Evolutionary conservation across 2,113 vertebrate species (phyloP).

Genomic region (Crotalus viridis): DNA sequence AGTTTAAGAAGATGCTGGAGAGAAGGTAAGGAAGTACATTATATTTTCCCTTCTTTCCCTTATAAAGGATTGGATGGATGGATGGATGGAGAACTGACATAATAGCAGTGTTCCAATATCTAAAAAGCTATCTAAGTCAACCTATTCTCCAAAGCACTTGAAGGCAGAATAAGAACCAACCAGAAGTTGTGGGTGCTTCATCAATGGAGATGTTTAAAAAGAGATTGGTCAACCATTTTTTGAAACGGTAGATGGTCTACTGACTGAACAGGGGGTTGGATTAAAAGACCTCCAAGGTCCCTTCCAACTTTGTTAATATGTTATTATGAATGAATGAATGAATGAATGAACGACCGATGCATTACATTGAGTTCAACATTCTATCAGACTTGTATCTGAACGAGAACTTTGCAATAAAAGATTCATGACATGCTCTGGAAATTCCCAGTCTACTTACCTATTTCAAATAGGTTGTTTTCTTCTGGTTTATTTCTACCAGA

Average conservation of each 20-base stretch:
- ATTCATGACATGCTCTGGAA: neutral
- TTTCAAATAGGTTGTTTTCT: neutral
- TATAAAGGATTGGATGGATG: neutral
- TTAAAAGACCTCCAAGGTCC: neutral
- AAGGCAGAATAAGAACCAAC: too few species aligned
- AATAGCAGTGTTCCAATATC: too few species aligned
- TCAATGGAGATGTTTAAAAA: too few species aligned
- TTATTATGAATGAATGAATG: neutral
- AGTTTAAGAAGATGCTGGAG: conserved; percentile 68
- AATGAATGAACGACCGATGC: too few species aligned
- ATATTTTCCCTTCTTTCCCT: neutral
- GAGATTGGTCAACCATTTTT: too few species aligned
- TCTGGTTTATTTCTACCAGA: neutral
- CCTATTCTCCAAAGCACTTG: too few species aligned
- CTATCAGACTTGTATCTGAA: neutral
- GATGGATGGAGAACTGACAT: neutral
- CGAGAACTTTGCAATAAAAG: neutral
- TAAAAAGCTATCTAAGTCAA: too few species aligned
- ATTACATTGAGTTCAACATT: neutral
- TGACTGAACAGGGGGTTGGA: neutral
- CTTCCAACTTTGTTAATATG: neutral
- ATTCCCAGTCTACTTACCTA: neutral
- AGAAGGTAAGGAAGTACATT: conserved; percentile 50
- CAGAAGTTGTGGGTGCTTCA: too few species aligned
- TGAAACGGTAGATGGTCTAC: too few species aligned